A percentile compares a stretch with the other conserved stretches of the same genome.
Conservation (phyloP, 35 echinoderm and acorn worm species). For the Apostichopus japonicus region DNA sequence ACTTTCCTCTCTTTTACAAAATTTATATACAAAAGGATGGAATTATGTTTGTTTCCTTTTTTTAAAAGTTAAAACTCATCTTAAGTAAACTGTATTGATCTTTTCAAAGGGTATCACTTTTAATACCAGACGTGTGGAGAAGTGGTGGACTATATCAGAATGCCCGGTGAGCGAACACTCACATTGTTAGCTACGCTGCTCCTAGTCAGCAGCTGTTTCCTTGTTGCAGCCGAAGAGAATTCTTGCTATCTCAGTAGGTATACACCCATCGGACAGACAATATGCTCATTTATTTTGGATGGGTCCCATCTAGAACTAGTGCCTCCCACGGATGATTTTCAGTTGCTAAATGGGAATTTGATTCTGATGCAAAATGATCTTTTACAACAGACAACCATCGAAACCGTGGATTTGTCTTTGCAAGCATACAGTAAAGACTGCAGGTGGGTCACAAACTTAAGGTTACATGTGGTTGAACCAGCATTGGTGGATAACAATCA, state of each 20-base stretch:
- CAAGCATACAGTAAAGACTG: background rate
- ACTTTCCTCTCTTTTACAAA: too few relatives aligned
- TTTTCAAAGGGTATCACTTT: too few relatives aligned
- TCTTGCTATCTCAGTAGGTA: conserved; percentile 23
- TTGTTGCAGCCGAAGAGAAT: background rate
- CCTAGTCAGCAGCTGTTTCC: background rate
- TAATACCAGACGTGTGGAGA: background rate
- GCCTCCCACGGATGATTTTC: background rate
- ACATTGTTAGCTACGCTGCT: background rate
- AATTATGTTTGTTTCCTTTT: too few relatives aligned
- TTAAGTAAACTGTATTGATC: too few relatives aligned
- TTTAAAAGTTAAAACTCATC: too few relatives aligned
- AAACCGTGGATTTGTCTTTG: background rate
- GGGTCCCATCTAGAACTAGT: conserved; percentile 35
- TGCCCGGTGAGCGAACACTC: background rate
- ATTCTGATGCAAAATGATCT: background rate
- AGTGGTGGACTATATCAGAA: background rate
- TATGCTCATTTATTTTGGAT: conserved; percentile 12
- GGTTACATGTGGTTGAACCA: background rate
- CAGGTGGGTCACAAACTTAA: background rate
- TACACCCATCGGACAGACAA: background rate
- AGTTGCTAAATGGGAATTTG: background rate
- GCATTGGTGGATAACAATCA: background rate
- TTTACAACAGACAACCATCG: background rate
- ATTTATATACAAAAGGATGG: too few relatives aligned